Base-by-base conservation (phyloP, 2,888 invertebrate genomes). In the Pachymerium ferrugineum region DNA sequence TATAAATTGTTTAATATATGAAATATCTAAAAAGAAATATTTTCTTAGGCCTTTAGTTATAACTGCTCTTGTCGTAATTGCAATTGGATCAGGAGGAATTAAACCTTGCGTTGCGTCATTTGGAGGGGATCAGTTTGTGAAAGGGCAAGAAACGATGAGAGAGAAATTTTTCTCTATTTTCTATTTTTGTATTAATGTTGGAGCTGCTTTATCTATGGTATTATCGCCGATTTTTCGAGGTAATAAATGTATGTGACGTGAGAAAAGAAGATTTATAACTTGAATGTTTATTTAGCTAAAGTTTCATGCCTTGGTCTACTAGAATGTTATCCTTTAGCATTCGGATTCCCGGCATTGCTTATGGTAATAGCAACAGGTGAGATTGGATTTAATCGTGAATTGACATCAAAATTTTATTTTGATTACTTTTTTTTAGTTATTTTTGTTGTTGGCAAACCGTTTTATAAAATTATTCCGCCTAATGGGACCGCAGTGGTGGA, bases 401-500 rank as follows among this genome's bases (percentile, higher is more conserved):
- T 19, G n/a, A n/a, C n/a, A n/a, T n/a, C n/a, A n/a, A n/a, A n/a
- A n/a, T n/a, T n/a, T n/a, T n/a, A n/a, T n/a, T n/a, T n/a, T n/a
- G n/a, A n/a, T n/a, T n/a, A n/a, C n/a, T 16, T 54, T 12, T 42
- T 79, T 79, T 74, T 76, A 83, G 83, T 91, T 16, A 86, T 96
- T 76, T 97, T 97, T 80, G 83, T 91, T 35, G 79, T 87, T 70
- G 97, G 97, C 1, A 91, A 88, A 79, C 86, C 86, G 0, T 78
- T 90, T 77, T 97, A 97, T 80, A 87, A 86, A 75, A 88, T 91
- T 42, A 88, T 88, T 77, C 87, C 90, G 62, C 93, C 95, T 0
- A 85, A 90, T 73, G 95, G 94, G 29, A 96, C 96, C 80, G 86
- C 97, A 77, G 84, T 96, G 22, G 87, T 91, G 1, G 86, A 88